These are phyloP conservation scores for Pica pica DNA, from an alignment of 2,113 vertebrate species.

Conservation along the genomic window DNA sequence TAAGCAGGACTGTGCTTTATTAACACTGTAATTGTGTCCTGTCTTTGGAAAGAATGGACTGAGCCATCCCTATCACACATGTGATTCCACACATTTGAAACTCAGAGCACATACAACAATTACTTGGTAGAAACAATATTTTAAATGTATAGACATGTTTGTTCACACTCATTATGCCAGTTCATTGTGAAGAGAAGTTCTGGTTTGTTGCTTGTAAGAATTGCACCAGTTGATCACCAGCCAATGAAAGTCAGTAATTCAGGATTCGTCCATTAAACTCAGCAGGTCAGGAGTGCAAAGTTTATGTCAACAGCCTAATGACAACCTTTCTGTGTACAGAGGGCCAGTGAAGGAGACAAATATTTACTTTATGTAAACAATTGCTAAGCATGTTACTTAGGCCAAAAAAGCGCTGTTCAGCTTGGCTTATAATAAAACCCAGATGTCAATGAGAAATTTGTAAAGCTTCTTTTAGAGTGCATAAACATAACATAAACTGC, in stretches of 20 bases:
- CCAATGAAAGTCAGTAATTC: background rate
- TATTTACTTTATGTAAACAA: constrained; percentile 56
- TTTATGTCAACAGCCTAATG: constrained; percentile 17
- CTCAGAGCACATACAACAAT: background rate
- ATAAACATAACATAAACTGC: background rate
- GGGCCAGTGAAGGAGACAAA: constrained; percentile 30
- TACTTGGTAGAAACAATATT: background rate
- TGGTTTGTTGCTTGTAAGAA: background rate
- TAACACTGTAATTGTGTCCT: background rate
- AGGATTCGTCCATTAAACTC: background rate
- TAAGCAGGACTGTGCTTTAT: background rate
- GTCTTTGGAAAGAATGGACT: background rate
- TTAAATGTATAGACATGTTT: background rate
- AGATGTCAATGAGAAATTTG: constrained; percentile 18
- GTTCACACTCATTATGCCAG: background rate
- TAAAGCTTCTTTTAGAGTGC: background rate
- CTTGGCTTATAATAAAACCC: constrained; percentile 21
- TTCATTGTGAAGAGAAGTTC: background rate
- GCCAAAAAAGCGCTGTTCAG: background rate
- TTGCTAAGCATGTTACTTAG: constrained; percentile 14
- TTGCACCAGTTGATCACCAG: background rate
- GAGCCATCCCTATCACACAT: background rate
- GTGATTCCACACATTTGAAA: background rate
- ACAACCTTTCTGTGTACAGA: background rate
- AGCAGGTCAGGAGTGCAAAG: constrained; percentile 1